Evolutionary conservation across 2,888 invertebrate species (phyloP), one percentile per base, ranked within the genome.

Genomic region (Anoplius nigerrimus): DNA sequence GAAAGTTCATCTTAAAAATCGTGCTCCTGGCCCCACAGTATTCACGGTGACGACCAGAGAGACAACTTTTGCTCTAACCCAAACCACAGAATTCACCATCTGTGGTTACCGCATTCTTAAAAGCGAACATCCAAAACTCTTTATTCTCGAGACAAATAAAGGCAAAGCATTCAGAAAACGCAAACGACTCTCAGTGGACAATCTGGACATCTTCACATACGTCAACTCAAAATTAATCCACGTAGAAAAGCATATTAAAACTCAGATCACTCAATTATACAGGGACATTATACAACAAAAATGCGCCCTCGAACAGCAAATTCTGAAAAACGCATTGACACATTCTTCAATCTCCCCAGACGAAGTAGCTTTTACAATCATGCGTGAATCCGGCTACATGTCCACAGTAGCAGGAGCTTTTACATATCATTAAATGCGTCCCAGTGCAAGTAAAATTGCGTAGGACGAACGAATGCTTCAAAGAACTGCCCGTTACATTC

Each of bases 181-280:
- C 8, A 16, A 16, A 8, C 13, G 0, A 16, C 2, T 45, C 6
- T n/a, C 21, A 0, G 15, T 51, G 8, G 18, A n/a, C 13, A 75
- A 73, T 27, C 21, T 74, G 0, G 74, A 81, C 22, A 53, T 79
- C 0, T 72, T 73, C 8, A 8, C 62, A 0, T 78, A 79, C 57
- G 57, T 78, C 1, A 81, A 77, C 53, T 64, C 76, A 2, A 81
- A 82, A 72, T 77, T 82, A 6, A 42, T 82, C 4, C 82, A 82
- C 57, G 71, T 78, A 0, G 78, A 82, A 63, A 75, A 78, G 63
- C 66, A 79, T 5, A 69, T 79, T 0, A 71, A 72, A 22, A 51
- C 61, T 13, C 70, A 69, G n/a, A 21, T 83, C 8, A 58, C 75
- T 16, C n/a, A 43, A 11, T 43, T 80, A 0, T 80, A 82, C 46